Evolutionary conservation across 2,113 vertebrate species (phyloP).

Genomic region (Potamarius usumacintae): DNA sequence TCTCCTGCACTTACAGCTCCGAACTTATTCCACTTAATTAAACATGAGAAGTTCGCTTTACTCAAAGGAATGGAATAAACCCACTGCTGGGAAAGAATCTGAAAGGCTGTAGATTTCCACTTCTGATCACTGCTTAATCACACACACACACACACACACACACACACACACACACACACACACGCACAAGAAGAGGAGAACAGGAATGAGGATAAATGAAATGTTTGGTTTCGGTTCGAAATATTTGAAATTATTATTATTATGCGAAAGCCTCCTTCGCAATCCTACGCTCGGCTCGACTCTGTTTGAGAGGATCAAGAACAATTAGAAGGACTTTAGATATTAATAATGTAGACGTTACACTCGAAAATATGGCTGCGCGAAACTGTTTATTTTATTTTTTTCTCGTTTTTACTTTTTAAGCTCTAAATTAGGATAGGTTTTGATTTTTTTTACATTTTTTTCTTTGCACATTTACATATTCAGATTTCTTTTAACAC

Average conservation of each 20-base stretch:
- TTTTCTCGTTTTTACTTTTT: no score
- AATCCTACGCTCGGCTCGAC: no score
- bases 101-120: constrained; percentile 12
- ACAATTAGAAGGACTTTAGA: no score
- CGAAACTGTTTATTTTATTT: no score
- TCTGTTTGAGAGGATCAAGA: no score
- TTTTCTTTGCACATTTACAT: no score
- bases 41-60: constrained; percentile 37
- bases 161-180: constrained; percentile 15
- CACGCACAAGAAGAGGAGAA: neutral
- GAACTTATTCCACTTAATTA: constrained; percentile 41
- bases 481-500: no score
- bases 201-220: neutral
- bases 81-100: neutral
- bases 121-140: neutral
- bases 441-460: no score
- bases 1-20: constrained; percentile 30
- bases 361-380: no score
- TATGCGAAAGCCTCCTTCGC: no score
- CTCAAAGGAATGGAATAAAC: constrained; percentile 18
- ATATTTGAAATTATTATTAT: neutral
- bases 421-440: no score
- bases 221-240: neutral
- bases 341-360: no score
- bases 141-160: constrained; percentile 16